Evolutionary conservation across 2,888 invertebrate genomes (phyloP).

Genomic region (Sarcophaga variegata): DNA sequence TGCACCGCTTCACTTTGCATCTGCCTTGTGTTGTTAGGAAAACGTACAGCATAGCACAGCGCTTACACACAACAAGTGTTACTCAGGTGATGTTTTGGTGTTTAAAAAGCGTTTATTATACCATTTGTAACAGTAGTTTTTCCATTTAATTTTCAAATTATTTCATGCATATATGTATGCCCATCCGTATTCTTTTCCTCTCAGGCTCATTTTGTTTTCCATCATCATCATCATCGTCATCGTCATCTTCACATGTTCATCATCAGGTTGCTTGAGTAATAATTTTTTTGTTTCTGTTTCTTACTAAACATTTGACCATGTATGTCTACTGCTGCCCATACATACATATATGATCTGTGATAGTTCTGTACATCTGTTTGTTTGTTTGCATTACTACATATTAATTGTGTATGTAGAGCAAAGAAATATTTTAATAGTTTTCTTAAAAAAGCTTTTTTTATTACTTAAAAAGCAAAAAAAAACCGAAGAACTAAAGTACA

Average conservation of each 20-base stretch:
- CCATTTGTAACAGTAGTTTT: slow-evolving; percentile 47
- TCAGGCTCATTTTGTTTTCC: slow-evolving; percentile 23
- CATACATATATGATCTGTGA: background rate
- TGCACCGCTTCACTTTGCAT: background rate
- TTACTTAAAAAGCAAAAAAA: background rate
- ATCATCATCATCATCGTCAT: no score
- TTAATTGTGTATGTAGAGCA: slow-evolving; percentile 64
- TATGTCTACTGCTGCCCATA: slow-evolving; percentile 1
- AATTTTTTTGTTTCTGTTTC: background rate
- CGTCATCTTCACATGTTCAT: no score
- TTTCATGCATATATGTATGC: slow-evolving; percentile 21
- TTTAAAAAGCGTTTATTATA: slow-evolving; percentile 56
- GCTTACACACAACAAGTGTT: background rate
- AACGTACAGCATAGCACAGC: no score
- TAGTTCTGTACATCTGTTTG: background rate
- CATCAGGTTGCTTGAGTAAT: no score
- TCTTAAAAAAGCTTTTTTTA: background rate
- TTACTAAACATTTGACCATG: background rate
- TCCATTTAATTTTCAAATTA: background rate
- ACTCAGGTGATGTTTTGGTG: slow-evolving; percentile 56
- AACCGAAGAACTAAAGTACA: background rate
- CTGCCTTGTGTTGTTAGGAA: slow-evolving; percentile 4
- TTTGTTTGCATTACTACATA: slow-evolving; percentile 28
- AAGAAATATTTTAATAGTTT: slow-evolving; percentile 56
- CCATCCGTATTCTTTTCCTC: background rate